Percentiles rank a stretch among this genome's conserved stretches.
Evolutionary conservation across 2,113 vertebrate genomes (phyloP).

Genomic region (Fregetta grallaria): DNA sequence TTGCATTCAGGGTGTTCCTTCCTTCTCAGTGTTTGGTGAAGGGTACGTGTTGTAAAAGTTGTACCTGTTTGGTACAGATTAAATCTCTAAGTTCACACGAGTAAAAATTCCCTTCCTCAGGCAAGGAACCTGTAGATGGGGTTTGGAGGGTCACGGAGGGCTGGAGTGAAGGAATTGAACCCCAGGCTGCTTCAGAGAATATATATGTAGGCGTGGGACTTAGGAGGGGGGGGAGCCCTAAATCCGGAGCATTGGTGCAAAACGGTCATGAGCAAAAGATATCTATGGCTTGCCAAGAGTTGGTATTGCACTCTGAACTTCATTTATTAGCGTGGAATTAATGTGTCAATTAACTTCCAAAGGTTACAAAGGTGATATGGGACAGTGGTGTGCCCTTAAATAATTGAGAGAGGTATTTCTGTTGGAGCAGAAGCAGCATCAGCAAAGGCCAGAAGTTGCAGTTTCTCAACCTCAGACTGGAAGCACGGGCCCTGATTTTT

Average conservation of each 20-base stretch:
- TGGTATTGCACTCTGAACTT: neutral
- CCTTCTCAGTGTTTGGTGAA: neutral
- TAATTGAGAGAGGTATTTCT: neutral
- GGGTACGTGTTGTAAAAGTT: neutral
- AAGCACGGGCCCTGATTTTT: neutral
- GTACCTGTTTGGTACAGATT: neutral
- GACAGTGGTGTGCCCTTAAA: neutral
- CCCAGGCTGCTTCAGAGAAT: neutral
- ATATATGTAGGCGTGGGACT: neutral
- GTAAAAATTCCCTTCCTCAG: neutral
- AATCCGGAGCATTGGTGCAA: neutral
- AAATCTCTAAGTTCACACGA: neutral
- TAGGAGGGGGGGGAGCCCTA: neutral
- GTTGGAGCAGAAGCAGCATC: neutral
- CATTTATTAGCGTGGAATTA: neutral
- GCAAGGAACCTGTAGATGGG: neutral
- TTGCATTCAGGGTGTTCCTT: slow-evolving; percentile 56
- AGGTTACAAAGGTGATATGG: neutral
- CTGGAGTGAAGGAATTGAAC: neutral
- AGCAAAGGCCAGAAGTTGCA: neutral
- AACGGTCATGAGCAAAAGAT: accelerated
- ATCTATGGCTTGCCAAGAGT: neutral
- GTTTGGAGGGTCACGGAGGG: neutral
- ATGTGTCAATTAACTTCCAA: neutral
- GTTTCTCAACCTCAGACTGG: neutral